Conservation (phyloP, 2,797 vertebrate species). For the Loris lydekkerianus region DNA sequence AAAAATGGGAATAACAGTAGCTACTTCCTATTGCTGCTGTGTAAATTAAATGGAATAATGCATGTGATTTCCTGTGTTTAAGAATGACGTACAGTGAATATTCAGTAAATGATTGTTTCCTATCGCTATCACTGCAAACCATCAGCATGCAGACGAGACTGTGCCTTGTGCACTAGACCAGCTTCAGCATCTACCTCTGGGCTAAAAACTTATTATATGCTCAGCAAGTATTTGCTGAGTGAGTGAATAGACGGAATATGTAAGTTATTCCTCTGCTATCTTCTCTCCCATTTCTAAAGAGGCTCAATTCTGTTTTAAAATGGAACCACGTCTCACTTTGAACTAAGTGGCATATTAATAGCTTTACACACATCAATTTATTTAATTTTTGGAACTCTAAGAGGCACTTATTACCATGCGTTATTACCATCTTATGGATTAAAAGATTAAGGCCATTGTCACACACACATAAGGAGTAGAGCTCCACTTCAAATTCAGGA, state of each 20-base stretch:
- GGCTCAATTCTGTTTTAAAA: background rate
- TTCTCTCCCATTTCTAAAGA: background rate
- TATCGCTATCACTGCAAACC: background rate
- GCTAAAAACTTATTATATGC: background rate
- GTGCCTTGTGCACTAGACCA: background rate
- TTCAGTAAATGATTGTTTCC: background rate
- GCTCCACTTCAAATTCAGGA: background rate
- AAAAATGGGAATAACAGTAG: background rate
- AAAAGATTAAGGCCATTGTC: background rate
- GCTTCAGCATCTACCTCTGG: background rate
- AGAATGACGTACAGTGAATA: background rate
- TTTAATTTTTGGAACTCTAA: constrained; percentile 28
- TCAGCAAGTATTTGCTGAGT: background rate
- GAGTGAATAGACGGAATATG: background rate
- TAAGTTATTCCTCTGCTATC: background rate
- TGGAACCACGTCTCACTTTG: constrained; percentile 1
- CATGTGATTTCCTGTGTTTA: background rate
- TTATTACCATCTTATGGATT: background rate
- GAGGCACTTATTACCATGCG: background rate
- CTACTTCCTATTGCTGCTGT: background rate
- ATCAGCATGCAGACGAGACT: background rate
- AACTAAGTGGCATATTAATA: background rate
- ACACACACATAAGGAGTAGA: background rate
- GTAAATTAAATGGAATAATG: constrained; percentile 1
- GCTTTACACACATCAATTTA: background rate